Conservation (phyloP, 1,140 invertebrate genomes). For the Drosophila nebulosa region DNA sequence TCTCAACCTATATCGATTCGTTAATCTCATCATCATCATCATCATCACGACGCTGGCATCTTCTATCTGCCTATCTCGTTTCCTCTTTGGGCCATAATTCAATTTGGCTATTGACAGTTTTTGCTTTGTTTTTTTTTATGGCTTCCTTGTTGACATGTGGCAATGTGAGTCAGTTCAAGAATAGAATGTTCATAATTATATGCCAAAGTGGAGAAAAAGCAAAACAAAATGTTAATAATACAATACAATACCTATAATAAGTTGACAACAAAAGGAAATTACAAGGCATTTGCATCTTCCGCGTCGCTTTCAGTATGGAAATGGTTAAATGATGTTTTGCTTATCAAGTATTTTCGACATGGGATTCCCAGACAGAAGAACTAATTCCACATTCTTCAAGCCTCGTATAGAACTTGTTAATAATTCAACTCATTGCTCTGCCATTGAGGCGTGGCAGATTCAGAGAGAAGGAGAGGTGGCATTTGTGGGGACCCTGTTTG, state of each 20-base stretch:
- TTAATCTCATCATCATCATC: conserved; percentile 5
- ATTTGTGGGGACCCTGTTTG: conserved; percentile 17
- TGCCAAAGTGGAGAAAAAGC: conserved; percentile 9
- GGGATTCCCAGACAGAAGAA: conserved; percentile 46
- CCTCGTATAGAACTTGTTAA: conserved; percentile 26
- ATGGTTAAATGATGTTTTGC: conserved; percentile 41
- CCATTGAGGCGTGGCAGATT: conserved; percentile 39
- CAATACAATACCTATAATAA: neutral
- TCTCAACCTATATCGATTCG: conserved; percentile 12
- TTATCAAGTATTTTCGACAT: conserved; percentile 22
- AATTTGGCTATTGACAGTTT: conserved; percentile 30
- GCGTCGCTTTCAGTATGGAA: conserved; percentile 34
- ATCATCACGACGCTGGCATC: conserved; percentile 27
- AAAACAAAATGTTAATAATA: neutral
- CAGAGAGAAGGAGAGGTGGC: neutral
- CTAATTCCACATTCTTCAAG: conserved; percentile 36
- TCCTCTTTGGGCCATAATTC: neutral
- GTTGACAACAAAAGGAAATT: conserved; percentile 42
- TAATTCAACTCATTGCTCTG: conserved; percentile 40
- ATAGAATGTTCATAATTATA: conserved; percentile 39
- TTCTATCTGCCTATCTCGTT: conserved; percentile 20
- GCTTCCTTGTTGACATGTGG: conserved; percentile 26
- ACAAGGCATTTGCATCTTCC: conserved; percentile 45
- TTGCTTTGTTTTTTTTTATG: conserved; percentile 10
- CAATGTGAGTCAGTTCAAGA: conserved; percentile 10